Percentiles rank a stretch among this genome's conserved stretches.
These are phyloP conservation scores for Eumacrocentrus americanus DNA, from an alignment of 2,888 invertebrate genomes.

Conservation along the genomic window DNA sequence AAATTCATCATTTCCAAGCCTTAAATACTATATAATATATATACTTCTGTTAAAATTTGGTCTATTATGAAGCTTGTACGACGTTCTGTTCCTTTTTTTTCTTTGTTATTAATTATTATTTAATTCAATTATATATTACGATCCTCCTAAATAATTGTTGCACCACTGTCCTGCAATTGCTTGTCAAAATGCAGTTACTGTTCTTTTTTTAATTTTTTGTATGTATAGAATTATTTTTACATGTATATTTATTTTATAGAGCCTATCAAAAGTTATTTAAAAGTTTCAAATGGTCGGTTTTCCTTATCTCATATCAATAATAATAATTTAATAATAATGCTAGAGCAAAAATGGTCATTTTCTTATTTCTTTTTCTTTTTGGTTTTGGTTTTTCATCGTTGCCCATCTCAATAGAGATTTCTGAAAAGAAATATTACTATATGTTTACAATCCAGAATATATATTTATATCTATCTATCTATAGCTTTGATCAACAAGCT, in stretches of 20 bases:
- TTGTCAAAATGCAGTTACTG: constrained; percentile 22
- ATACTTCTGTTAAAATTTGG: constrained; percentile 27
- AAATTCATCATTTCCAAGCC: constrained; percentile 26
- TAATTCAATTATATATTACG: constrained; percentile 10
- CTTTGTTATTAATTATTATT: neutral
- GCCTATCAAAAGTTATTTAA: constrained; percentile 39
- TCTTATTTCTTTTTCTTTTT: constrained; percentile 1
- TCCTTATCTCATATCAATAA: constrained; percentile 29
- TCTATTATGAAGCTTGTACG: constrained; percentile 39
- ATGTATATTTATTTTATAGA: constrained; percentile 33
- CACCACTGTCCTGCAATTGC: constrained; percentile 5
- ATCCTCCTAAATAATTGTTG: constrained; percentile 23
- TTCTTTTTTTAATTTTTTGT: constrained; percentile 16
- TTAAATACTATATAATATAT: constrained; percentile 17
- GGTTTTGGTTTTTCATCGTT: constrained; percentile 10
- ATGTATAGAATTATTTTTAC: constrained; percentile 16
- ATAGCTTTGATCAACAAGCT: neutral
- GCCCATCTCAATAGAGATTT: constrained; percentile 21
- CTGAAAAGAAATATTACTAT: constrained; percentile 12
- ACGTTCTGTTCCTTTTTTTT: constrained; percentile 25
- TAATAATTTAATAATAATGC: constrained; percentile 20
- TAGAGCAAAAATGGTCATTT: constrained; percentile 16
- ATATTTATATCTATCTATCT: neutral
- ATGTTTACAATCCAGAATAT: neutral
- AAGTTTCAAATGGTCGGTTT: constrained; percentile 39